A percentile compares a stretch with the other conserved stretches of the same genome.
Conservation (phyloP, 2,888 invertebrate species). For the Spisula solida region DNA sequence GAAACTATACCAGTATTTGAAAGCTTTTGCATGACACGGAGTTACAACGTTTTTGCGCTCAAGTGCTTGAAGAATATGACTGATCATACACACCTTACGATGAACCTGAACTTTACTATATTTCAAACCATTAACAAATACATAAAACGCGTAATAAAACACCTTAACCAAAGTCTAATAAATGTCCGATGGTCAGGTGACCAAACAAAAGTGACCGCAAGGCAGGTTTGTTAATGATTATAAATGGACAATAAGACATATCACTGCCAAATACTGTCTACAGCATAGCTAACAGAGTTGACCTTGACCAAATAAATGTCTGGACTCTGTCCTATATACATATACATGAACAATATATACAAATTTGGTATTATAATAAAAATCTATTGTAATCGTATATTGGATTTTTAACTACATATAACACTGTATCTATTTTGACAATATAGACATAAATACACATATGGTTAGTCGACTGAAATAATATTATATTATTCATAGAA, state of each 20-base stretch:
- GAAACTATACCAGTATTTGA: too few relatives aligned
- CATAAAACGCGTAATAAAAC: constrained; percentile 35
- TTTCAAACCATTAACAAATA: not conserved
- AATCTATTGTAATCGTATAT: not conserved
- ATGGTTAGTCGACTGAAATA: too few relatives aligned
- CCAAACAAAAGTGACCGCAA: constrained; percentile 13
- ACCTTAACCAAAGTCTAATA: constrained; percentile 14
- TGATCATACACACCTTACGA: constrained; percentile 4
- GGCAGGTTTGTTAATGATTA: not conserved
- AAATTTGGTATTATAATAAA: not conserved
- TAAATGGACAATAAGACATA: not conserved
- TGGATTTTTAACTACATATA: too few relatives aligned
- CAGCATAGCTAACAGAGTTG: not conserved
- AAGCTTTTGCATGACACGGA: too few relatives aligned
- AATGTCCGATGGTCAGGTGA: constrained; percentile 25
- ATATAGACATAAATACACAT: too few relatives aligned
- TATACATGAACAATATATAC: not conserved
- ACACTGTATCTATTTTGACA: too few relatives aligned
- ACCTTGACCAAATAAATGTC: not conserved
- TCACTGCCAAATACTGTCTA: not conserved
- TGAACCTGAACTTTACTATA: constrained; percentile 18
- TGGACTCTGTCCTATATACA: too few relatives aligned
- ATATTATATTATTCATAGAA: too few relatives aligned
- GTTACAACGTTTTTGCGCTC: too few relatives aligned
- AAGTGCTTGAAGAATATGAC: not conserved